Conservation (phyloP, 2,113 vertebrate genomes). For the Anthoscopus minutus region DNA sequence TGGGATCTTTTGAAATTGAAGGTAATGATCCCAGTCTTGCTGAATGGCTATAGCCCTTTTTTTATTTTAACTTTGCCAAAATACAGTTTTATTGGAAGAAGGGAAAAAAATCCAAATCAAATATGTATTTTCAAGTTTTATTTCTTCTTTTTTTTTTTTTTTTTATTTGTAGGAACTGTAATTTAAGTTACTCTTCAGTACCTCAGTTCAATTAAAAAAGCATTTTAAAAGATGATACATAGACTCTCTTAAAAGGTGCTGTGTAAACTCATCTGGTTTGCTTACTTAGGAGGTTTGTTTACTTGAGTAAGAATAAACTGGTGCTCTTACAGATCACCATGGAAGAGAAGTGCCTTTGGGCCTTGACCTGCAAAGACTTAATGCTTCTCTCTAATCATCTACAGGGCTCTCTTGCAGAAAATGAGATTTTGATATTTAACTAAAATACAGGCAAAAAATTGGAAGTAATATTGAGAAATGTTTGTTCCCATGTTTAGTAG, state of each 20-base stretch:
- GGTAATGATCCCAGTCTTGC: not conserved
- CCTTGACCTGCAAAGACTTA: conserved; percentile 14
- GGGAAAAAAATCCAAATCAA: not conserved
- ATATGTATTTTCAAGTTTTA: not conserved
- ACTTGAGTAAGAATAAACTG: not conserved
- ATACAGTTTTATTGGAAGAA: not conserved
- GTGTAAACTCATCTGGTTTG: not conserved
- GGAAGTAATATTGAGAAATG: not conserved
- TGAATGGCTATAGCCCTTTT: not conserved
- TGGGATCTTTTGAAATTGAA: not conserved
- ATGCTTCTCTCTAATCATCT: not conserved
- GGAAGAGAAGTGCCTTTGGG: not conserved
- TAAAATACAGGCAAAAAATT: not conserved
- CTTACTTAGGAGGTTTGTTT: not conserved
- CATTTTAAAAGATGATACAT: not conserved
- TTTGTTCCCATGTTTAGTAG: not conserved
- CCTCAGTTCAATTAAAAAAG: not conserved
- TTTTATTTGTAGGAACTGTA: not conserved
- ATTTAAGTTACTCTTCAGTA: not conserved
- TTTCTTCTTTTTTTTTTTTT: not conserved
- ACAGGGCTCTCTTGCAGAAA: not conserved
- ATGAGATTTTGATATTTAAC: not conserved
- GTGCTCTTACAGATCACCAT: not conserved
- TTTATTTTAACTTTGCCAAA: not conserved
- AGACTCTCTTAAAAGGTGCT: not conserved